Base-by-base conservation (phyloP, 2,888 invertebrate genomes). In the Drosophila ustulata region DNA sequence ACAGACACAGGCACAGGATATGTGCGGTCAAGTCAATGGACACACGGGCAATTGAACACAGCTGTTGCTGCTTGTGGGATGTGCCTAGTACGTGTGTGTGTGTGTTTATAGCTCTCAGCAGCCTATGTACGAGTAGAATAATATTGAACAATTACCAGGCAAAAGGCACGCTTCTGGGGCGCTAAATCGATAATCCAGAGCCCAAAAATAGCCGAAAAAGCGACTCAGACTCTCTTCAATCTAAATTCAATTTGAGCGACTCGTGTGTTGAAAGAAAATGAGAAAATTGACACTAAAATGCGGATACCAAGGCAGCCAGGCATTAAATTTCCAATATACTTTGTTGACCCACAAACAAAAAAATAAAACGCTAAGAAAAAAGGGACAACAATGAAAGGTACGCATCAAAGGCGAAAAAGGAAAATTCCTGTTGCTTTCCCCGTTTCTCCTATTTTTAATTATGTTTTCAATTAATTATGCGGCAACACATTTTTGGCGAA, bases 401-500 rank as follows among this genome's bases (percentile, higher is more conserved):
- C 53, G 66, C 67, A 52, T 78, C 63, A 64, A 70, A 68, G 41
- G 43, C 18, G 26, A 23, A 9, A 25, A 25, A 5, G 7, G 4
- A 37, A 46, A 58, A 7, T 26, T 47, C 11, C 26, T 32, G 4
- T 55, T 51, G 57, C 32, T 51, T 41, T 28, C 32, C 39, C 11
- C 34, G 23, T 49, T 39, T n/a, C 13, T n/a, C 45, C 34, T 52
- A 47, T 67, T 75, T 82, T 80, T 81, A 88, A 85, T 85, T 88
- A 88, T 88, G 75, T 85, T 88, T 85, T 83, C 80, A 88, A 85
- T 85, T 85, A 88, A 85, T 85, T 88, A 85, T 88, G 88, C 88
- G 70, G 70, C 78, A 79, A 71, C 70, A 78, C 82, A 82, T 71
- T 82, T 80, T 71, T 56, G 72, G 41, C 34, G 8, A 37, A 11